Conservation (phyloP, 2,113 vertebrate genomes). For the Vulpes lagopus region DNA sequence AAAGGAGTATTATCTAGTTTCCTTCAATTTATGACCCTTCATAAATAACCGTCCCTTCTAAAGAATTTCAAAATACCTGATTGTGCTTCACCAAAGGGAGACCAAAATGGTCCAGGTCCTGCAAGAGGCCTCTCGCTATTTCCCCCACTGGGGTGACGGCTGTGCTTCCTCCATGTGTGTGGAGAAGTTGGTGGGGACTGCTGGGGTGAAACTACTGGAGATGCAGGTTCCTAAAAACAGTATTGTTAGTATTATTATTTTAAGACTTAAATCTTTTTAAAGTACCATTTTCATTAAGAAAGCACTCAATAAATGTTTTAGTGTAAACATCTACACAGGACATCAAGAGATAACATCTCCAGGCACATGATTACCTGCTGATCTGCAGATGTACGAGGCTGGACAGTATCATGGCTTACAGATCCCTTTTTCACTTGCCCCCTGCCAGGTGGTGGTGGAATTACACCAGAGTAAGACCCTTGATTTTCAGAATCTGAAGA, state of each 20-base stretch:
- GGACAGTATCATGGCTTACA: slow-evolving; percentile 93
- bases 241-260: slow-evolving; percentile 57
- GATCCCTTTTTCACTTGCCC: slow-evolving; percentile 96
- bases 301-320: not conserved
- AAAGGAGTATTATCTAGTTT: slow-evolving; percentile 21
- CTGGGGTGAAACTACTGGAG: slow-evolving; percentile 97
- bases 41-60: not conserved
- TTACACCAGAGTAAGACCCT: slow-evolving; percentile 94
- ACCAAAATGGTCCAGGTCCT: slow-evolving; percentile 93
- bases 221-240: slow-evolving; percentile 93
- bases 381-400: slow-evolving; percentile 91
- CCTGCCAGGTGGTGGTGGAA: slow-evolving; percentile 96
- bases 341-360: not conserved
- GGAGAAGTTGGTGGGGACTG: slow-evolving; percentile 98
- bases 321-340: not conserved
- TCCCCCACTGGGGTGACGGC: slow-evolving; percentile 95
- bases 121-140: slow-evolving; percentile 91
- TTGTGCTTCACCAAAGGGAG: slow-evolving; percentile 95
- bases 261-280: slow-evolving; percentile 42
- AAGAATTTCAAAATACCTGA: slow-evolving; percentile 88
- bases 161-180: slow-evolving; percentile 97
- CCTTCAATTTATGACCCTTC: slow-evolving; percentile 41
- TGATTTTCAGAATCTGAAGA: slow-evolving; percentile 94
- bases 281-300: not conserved
- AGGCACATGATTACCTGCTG: slow-evolving; percentile 90